phyloP scores from a whole-genome alignment of 2,888 invertebrate species.

The Caenorhabditis virilis region DNA sequence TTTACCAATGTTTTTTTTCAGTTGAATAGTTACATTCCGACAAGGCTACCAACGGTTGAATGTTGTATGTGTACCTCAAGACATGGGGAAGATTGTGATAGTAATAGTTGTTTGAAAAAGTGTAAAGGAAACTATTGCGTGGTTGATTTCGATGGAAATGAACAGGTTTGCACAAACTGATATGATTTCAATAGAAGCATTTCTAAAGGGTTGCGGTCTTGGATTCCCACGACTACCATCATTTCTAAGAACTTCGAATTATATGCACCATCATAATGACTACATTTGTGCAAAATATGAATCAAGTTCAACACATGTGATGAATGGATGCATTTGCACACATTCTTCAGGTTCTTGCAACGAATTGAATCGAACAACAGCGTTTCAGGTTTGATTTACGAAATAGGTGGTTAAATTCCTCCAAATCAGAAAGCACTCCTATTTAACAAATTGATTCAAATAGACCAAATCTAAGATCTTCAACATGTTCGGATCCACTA shows the following conservation, averaged over 20 bases:
- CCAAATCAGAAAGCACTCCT: no score
- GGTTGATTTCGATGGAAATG: conserved; percentile 66
- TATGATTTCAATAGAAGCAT: no score
- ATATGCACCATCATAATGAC: conserved; percentile 57
- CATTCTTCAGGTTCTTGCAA: conserved; percentile 64
- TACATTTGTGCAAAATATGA: conserved; percentile 65
- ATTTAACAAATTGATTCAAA: no score
- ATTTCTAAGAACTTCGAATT: conserved; percentile 62
- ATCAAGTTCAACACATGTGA: conserved; percentile 52
- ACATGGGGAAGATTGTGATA: conserved; percentile 60
- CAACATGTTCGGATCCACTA: no score
- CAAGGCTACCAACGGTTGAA: conserved; percentile 61
- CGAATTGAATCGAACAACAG: conserved; percentile 55
- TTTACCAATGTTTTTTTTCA: conserved; percentile 24
- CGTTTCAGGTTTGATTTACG: conserved; percentile 62
- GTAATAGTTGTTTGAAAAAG: conserved; percentile 52
- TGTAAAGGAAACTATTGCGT: conserved; percentile 67
- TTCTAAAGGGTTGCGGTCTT: no score
- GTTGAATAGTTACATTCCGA: conserved; percentile 61
- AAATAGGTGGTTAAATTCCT: no score
- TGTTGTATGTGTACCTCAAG: conserved; percentile 66
- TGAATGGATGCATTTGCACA: conserved; percentile 67
- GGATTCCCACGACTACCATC: conserved; percentile 63
- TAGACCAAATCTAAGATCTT: no score
- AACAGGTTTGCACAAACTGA: no score